phyloP scores from a whole-genome alignment of 2,113 vertebrate species.

The Coregonus clupeaformis region DNA sequence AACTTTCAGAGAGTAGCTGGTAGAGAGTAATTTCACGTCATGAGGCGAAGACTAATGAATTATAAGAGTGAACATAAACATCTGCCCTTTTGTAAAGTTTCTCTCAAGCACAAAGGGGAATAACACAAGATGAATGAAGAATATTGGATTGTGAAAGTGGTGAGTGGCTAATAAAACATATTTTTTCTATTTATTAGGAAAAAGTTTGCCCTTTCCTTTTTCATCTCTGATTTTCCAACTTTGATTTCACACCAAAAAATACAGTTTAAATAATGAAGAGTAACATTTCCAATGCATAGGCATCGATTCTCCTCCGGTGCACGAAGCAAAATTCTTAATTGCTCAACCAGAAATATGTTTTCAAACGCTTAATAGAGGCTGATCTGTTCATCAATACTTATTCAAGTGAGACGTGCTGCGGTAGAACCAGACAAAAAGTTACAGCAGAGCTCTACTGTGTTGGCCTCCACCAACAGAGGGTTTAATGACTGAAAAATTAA shows the following conservation, averaged over 20 bases:
- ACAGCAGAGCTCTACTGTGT: constrained; percentile 15
- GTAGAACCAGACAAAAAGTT: constrained; percentile 26
- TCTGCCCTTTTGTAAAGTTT: too few relatives aligned
- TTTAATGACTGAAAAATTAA: neutral
- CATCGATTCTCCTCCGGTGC: constrained; percentile 53
- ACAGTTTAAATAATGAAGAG: constrained; percentile 13
- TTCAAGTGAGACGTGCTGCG: constrained; percentile 38
- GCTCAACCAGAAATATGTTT: constrained; percentile 54
- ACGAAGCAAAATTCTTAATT: constrained; percentile 24
- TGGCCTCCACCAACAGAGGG: neutral
- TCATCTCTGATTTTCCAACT: too few relatives aligned
- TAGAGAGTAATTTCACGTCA: too few relatives aligned
- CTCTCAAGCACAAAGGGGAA: neutral
- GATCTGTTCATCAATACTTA: constrained; percentile 63
- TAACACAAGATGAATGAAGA: neutral
- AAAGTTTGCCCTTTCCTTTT: neutral
- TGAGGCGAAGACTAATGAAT: too few relatives aligned
- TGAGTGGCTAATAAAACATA: neutral
- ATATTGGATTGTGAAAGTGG: neutral
- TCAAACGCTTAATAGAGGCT: constrained; percentile 52
- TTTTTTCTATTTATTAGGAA: neutral
- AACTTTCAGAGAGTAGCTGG: too few relatives aligned
- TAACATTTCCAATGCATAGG: constrained; percentile 65
- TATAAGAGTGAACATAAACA: too few relatives aligned
- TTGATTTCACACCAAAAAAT: too few relatives aligned